A percentile compares a stretch with the other conserved stretches of the same genome.
Evolutionary conservation across 1,140 invertebrate genomes (phyloP).

Genomic region (Apis cerana): DNA sequence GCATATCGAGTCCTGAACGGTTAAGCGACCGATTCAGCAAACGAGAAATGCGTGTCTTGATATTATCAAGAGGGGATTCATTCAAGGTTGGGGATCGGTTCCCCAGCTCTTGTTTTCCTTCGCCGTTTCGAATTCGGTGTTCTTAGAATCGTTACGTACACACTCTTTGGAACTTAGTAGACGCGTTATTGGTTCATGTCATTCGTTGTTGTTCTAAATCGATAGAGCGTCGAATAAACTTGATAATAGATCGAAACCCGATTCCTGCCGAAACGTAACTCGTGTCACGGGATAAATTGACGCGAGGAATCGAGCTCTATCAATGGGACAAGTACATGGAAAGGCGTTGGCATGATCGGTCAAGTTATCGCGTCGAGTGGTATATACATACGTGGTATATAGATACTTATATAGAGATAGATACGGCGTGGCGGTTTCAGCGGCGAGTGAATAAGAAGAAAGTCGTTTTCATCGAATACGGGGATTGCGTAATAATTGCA

Average conservation of each 20-base stretch:
- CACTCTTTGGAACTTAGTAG: neutral
- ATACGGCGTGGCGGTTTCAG: neutral
- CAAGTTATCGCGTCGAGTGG: neutral
- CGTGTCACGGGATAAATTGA: neutral
- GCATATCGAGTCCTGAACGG: conserved; percentile 2
- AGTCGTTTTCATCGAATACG: conserved; percentile 61
- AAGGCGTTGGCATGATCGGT: neutral
- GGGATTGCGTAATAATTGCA: conserved; percentile 58
- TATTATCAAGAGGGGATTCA: conserved; percentile 15
- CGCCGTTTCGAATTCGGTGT: neutral
- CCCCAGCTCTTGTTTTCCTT: neutral
- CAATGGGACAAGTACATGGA: neutral
- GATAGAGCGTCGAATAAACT: neutral
- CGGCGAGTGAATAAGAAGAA: conserved; percentile 51
- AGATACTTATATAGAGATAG: neutral
- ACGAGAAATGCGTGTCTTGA: conserved; percentile 16
- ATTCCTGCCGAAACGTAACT: neutral
- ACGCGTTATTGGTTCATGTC: no score
- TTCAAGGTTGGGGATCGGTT: conserved; percentile 6
- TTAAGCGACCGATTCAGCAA: conserved; percentile 25
- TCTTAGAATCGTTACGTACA: neutral
- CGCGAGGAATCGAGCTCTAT: neutral
- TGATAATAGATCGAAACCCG: conserved; percentile 8
- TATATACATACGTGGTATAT: neutral
- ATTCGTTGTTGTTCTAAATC: neutral